Evolutionary conservation across 2,797 vertebrate genomes (phyloP).

Genomic region (Diglossa cyanea): DNA sequence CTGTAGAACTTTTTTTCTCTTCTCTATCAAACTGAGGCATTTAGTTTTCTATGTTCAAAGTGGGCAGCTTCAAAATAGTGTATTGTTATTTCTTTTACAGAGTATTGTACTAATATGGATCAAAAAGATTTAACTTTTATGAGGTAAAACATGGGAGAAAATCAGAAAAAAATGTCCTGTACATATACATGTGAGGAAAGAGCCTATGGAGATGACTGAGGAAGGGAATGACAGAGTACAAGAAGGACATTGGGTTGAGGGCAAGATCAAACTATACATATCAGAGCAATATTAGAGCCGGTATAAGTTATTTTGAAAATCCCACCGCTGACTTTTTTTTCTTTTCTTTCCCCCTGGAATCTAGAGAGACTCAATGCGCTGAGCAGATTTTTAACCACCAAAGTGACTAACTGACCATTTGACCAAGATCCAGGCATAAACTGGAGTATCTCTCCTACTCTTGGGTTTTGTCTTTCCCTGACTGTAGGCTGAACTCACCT

Average conservation of each 20-base stretch:
- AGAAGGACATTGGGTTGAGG: neutral
- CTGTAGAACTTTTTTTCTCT: neutral
- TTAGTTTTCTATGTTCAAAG: constrained; percentile 16
- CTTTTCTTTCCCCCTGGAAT: neutral
- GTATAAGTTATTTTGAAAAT: neutral
- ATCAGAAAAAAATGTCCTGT: neutral
- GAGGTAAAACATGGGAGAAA: neutral
- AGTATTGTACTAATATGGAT: neutral
- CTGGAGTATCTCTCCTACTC: neutral
- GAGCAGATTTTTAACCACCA: neutral
- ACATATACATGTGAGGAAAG: neutral
- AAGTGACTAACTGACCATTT: neutral
- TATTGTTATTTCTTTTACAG: constrained; percentile 7
- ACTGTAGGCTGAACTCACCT: neutral
- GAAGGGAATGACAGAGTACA: neutral
- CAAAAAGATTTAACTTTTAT: neutral
- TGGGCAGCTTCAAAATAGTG: neutral
- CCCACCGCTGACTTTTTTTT: neutral
- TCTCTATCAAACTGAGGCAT: neutral
- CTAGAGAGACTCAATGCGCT: neutral
- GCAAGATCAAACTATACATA: neutral
- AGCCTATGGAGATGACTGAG: neutral
- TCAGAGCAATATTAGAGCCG: neutral
- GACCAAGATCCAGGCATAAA: neutral
- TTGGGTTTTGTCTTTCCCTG: neutral